A percentile compares a stretch with the other conserved stretches of the same genome.
phyloP scores from a whole-genome alignment of 2,888 invertebrate species.

The Drosophila leonis region DNA sequence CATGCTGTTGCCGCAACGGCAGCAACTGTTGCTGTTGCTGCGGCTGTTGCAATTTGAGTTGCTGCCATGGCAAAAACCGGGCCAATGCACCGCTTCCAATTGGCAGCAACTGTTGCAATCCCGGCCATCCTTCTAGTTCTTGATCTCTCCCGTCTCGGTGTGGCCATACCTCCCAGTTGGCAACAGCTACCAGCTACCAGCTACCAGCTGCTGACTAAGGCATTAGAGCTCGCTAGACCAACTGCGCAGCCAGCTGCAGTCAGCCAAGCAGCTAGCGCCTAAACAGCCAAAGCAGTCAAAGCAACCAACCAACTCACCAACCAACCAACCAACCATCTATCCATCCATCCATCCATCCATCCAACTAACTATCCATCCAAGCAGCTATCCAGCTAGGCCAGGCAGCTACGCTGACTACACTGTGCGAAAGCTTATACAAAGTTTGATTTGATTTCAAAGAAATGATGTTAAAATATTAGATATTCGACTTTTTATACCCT shows the following conservation, averaged over 20 bases:
- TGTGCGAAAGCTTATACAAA: not conserved
- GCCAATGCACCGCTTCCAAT: constrained; percentile 51
- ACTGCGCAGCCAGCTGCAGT: constrained; percentile 64
- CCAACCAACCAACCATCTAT: constrained; percentile 41
- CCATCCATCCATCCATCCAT: constrained; percentile 34
- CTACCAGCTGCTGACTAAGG: constrained; percentile 20
- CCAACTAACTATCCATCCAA: constrained; percentile 40
- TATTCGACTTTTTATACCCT: too few species aligned
- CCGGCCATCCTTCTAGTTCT: constrained; percentile 50
- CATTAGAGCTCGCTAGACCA: constrained; percentile 36
- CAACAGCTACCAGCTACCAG: constrained; percentile 22
- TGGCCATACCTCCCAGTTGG: constrained; percentile 64
- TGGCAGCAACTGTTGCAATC: constrained; percentile 22
- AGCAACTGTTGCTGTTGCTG: constrained; percentile 18
- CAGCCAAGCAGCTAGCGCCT: constrained; percentile 72
- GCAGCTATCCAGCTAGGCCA: constrained; percentile 49
- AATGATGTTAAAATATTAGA: not conserved
- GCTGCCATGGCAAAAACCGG: constrained; percentile 51
- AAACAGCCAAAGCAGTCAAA: constrained; percentile 50
- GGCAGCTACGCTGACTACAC: constrained; percentile 28
- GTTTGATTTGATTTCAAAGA: not conserved
- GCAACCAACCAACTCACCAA: constrained; percentile 49
- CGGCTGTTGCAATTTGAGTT: constrained; percentile 51
- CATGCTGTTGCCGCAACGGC: constrained; percentile 51
- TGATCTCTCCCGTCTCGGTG: constrained; percentile 36